phyloP scores from a whole-genome alignment of 92 coral and sea anemone species.

The Scolanthus callimorphus region DNA sequence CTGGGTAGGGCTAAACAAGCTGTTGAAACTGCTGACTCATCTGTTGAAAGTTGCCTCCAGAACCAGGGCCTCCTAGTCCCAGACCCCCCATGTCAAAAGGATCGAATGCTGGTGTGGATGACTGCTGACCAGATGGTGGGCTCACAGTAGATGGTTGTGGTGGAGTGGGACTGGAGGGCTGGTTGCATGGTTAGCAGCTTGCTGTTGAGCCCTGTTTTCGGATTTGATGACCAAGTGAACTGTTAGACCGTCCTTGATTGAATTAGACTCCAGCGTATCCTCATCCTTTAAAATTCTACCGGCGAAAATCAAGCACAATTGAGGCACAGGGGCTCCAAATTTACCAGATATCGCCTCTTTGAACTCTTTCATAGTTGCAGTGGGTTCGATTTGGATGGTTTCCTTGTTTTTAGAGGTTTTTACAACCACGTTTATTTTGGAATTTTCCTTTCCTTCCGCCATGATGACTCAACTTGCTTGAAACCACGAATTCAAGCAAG shows the following conservation, averaged over 20 bases:
- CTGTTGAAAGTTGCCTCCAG: constrained; percentile 92
- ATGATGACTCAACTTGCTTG: constrained; percentile 74
- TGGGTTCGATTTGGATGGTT: constrained; percentile 72
- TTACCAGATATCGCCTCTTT: constrained; percentile 78
- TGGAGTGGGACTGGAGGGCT: background rate
- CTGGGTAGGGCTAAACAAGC: too few species aligned
- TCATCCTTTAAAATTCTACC: constrained; percentile 95
- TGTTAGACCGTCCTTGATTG: constrained; percentile 88
- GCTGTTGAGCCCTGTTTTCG: constrained; percentile 97
- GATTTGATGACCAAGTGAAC: constrained; percentile 97
- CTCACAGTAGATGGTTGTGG: background rate
- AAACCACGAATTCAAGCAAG: too few species aligned
- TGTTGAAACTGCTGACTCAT: constrained; percentile 84
- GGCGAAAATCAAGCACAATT: constrained; percentile 97
- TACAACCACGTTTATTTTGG: constrained; percentile 79
- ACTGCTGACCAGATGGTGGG: background rate
- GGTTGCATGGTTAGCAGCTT: constrained; percentile 89
- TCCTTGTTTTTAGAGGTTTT: constrained; percentile 94
- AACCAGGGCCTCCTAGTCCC: background rate
- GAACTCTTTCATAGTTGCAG: constrained; percentile 93
- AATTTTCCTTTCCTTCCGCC: constrained; percentile 71
- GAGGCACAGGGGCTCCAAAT: constrained; percentile 87
- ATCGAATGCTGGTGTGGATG: background rate
- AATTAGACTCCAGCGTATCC: constrained; percentile 74
- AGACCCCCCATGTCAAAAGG: constrained; percentile 14